Evolutionary conservation across 2,113 vertebrate species (phyloP), one percentile per base, ranked within the genome.

Genomic region (Syngnathus floridae): DNA sequence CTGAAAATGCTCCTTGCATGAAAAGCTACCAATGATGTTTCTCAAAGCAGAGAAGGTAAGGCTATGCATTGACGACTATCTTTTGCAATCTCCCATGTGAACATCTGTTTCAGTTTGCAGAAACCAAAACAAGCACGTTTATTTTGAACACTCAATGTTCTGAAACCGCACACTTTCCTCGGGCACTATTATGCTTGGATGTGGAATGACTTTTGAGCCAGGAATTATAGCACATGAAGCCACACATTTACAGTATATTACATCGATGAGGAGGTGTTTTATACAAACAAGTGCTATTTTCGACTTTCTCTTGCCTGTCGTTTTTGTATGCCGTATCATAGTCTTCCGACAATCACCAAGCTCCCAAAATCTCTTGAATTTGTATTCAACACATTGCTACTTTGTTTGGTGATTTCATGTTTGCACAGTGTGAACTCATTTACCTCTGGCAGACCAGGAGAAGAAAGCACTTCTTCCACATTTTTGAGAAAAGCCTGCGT

Each of bases 401-500:
- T 72, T 17, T 52, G 66, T 73, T 67, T 72, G 43, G 46, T 79
- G 73, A 76, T 67, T 60, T 77, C 35, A 68, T 63, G 19, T 19
- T 71, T 79, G 66, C 70, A 66, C 72, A 71, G 66, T 21, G 63
- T 75, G 77, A 84, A 71, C 90, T 93, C 79, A 26, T 87, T 85
- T 61, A 70, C 79, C 56, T 89, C 82, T 16, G 61, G 63, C 91
- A 90, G 85, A 43, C 66, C 84, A 3, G 92, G 90, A 72, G 92
- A 78, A 0, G 81, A 77, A 64, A 95, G 80, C 14, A 95, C 87
- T 60, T 95, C 91, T 70, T 90, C 93, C 70, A 95, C 76, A 10
- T 90, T 89, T 80, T 89, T 89, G 56, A 99, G 87, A 86, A 98
- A 97, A 9, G 88, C 87, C 97, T 99, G 64, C 4, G 67, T 62